phyloP scores from a whole-genome alignment of 2,888 invertebrate genomes.

The Lasiommata megera region DNA sequence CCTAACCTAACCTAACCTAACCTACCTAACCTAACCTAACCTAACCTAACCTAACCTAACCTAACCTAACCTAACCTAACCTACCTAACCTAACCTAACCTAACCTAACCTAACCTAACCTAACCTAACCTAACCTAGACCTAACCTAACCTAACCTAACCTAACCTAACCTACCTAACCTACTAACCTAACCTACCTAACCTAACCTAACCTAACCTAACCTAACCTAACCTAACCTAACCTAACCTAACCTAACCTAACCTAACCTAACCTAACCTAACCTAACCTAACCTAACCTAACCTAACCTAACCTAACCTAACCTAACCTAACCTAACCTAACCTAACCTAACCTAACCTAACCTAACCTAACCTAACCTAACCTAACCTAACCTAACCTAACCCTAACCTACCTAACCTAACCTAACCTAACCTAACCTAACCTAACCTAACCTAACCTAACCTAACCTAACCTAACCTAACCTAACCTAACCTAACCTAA shows the following conservation, averaged over 20 bases:
- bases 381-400: conserved; percentile 33
- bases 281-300: conserved; percentile 38
- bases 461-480: conserved; percentile 29
- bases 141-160: too few relatives aligned
- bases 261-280: conserved; percentile 36
- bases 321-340: conserved; percentile 34
- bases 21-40: too few relatives aligned
- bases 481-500: conserved; percentile 31
- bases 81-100: not conserved
- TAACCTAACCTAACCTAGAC: too few relatives aligned
- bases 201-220: conserved; percentile 33
- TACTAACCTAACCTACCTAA: too few relatives aligned
- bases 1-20: too few relatives aligned
- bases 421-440: conserved; percentile 23
- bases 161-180: too few relatives aligned
- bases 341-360: conserved; percentile 34
- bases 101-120: conserved; percentile 13
- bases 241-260: conserved; percentile 34
- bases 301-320: conserved; percentile 35
- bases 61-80: too few relatives aligned
- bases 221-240: conserved; percentile 34
- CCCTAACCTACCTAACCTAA: too few relatives aligned
- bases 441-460: conserved; percentile 25
- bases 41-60: too few relatives aligned
- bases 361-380: conserved; percentile 34